These are phyloP conservation scores for Monoplex corrugatus DNA, from an alignment of 2,888 invertebrate species.

Conservation along the genomic window DNA sequence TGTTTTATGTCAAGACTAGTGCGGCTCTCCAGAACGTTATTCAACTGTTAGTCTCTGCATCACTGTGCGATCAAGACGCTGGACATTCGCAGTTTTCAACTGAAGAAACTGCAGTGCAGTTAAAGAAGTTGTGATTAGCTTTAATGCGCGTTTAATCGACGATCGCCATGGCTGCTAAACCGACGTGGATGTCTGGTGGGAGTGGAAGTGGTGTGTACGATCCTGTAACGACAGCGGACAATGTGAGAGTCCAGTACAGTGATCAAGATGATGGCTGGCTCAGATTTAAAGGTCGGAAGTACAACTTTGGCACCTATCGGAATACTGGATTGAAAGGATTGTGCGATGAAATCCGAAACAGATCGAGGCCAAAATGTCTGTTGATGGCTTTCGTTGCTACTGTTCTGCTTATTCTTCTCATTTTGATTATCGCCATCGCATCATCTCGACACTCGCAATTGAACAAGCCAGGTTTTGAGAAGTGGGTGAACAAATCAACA, in stretches of 20 bases:
- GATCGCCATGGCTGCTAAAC: constrained; percentile 10
- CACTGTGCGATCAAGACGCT: no score
- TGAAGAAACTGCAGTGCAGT: not conserved
- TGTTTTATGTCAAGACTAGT: no score
- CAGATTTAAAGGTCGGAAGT: constrained; percentile 9
- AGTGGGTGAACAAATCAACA: constrained; percentile 5
- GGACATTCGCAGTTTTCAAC: no score
- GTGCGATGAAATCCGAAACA: constrained; percentile 21
- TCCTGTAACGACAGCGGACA: constrained; percentile 40
- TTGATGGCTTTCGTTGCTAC: constrained; percentile 21
- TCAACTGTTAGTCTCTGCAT: no score
- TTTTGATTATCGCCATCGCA: constrained; percentile 45
- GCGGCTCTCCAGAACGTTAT: no score
- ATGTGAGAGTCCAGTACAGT: not conserved
- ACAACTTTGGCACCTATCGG: constrained; percentile 31
- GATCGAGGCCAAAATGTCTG: constrained; percentile 42
- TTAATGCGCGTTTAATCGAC: not conserved
- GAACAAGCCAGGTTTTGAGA: constrained; percentile 20
- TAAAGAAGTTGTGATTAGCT: not conserved
- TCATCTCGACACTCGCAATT: constrained; percentile 3
- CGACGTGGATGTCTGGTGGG: constrained; percentile 45
- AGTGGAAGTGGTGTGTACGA: constrained; percentile 45
- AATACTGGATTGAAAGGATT: constrained; percentile 25
- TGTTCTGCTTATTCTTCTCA: constrained; percentile 30
- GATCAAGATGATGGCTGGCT: constrained; percentile 11